Base-by-base conservation (phyloP, 2,888 invertebrate species). In the Mycalesis mineus region DNA sequence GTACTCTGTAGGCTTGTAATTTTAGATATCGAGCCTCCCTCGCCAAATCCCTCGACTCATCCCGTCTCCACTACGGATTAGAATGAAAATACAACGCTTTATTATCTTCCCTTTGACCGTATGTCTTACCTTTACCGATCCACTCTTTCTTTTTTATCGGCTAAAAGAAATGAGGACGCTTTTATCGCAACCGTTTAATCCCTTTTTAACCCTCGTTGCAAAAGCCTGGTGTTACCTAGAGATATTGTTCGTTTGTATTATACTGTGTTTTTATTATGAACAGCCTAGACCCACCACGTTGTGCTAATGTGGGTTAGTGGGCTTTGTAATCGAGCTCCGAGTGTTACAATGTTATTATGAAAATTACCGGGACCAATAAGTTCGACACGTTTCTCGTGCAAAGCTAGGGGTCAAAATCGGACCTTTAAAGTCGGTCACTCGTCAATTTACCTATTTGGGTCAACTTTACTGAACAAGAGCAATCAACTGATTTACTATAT, bases 21-120 rank as follows among this genome's bases (percentile, higher is more conserved):
- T 85, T 88, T 83, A 86, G 84, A 87, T 88, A 87, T 86, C 85
- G 80, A 82, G 78, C 78, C 81, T 78, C 77, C 73, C 69, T 69
- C 66, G 69, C 77, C 71, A 68, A 77, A 73, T 73, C 76, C 76
- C 82, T 74, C 69, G 69, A 69, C 78, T 78, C 80, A 72, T 70
- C 74, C 78, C 78, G 67, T 71, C 74, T 75, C 74, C 73, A 65
- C 74, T 74, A 75, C 73, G 80, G 85, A 87, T 87, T 85, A 88
- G 78, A 85, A 85, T 84, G 86, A 84, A 82, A 87, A 84, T 80
- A 87, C 86, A 83, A 84, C 80, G 82, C 75, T 84, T 83, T 85
- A 85, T 86, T 86, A 87, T 85, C 80, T 83, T 83, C 74, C 74
- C 77, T 85, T 83, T 87, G 87, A 85, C 84, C 84, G 80, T 84